These are phyloP conservation scores for Drosophila rufa DNA, from an alignment of 1,140 invertebrate species.

Conservation along the genomic window DNA sequence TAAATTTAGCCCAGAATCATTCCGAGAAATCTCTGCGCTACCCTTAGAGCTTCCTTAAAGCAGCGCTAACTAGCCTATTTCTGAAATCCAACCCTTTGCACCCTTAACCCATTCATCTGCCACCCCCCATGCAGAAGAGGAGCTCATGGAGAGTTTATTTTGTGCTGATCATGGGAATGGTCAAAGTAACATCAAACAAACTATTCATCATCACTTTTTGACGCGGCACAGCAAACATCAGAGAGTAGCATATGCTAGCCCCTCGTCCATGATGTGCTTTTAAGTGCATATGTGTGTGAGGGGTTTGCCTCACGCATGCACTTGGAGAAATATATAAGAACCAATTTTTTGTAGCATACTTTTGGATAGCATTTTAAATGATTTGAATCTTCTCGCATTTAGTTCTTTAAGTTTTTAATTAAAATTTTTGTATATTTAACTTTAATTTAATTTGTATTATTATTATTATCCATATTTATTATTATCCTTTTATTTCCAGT, in stretches of 20 bases:
- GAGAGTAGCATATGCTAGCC: slow-evolving; percentile 52
- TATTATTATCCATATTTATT: neutral
- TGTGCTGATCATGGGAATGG: slow-evolving; percentile 79
- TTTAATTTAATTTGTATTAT: no score
- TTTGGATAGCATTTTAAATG: neutral
- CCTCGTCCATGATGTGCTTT: slow-evolving; percentile 65
- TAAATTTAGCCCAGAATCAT: slow-evolving; percentile 39
- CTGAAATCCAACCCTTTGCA: slow-evolving; percentile 28
- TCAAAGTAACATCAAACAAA: slow-evolving; percentile 84
- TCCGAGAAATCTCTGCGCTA: slow-evolving; percentile 24
- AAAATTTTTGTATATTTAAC: no score
- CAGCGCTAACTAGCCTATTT: slow-evolving; percentile 42
- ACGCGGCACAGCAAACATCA: slow-evolving; percentile 76
- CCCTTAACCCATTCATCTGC: slow-evolving; percentile 25
- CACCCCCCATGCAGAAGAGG: neutral
- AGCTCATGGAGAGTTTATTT: slow-evolving; percentile 42
- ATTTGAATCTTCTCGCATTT: no score
- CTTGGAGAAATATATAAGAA: neutral
- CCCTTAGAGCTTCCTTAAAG: slow-evolving; percentile 30
- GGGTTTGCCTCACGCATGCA: slow-evolving; percentile 25
- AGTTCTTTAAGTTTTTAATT: no score
- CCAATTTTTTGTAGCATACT: neutral
- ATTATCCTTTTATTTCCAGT: neutral
- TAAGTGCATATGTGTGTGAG: slow-evolving; percentile 53
- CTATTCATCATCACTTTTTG: slow-evolving; percentile 81